Evolutionary conservation across 2,797 vertebrate genomes (phyloP).

Genomic region (Sebastes itinus): DNA sequence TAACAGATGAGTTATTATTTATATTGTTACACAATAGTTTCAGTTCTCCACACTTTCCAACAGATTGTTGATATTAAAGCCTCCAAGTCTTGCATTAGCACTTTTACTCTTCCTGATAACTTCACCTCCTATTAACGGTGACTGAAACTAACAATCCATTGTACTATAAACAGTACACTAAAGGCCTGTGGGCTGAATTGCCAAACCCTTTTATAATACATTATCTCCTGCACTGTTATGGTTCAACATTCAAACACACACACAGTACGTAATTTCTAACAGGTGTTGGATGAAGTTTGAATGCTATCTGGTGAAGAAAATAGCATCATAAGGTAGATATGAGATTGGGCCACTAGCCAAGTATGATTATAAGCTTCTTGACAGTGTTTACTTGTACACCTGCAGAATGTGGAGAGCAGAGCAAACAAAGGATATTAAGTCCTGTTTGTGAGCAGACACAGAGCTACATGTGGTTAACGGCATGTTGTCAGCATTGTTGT

Average conservation of each 20-base stretch:
- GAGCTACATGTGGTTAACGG: neutral
- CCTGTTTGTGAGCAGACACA: slow-evolving; percentile 30
- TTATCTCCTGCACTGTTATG: slow-evolving; percentile 20
- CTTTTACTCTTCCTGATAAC: slow-evolving; percentile 17
- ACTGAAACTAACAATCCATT: neutral
- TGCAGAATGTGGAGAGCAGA: slow-evolving; percentile 53
- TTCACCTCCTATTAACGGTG: neutral
- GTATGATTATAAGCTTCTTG: slow-evolving; percentile 29
- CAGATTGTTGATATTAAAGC: slow-evolving; percentile 3
- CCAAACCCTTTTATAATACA: slow-evolving; percentile 30
- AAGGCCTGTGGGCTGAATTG: slow-evolving; percentile 2
- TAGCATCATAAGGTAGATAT: slow-evolving; percentile 29
- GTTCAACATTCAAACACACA: slow-evolving; percentile 25
- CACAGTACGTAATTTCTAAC: slow-evolving; percentile 11
- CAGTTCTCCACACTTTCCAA: neutral
- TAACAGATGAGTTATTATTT: neutral
- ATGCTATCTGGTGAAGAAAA: slow-evolving; percentile 22
- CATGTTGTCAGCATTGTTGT: neutral
- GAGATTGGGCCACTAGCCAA: slow-evolving; percentile 43
- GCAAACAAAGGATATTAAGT: slow-evolving; percentile 55
- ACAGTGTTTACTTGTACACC: slow-evolving; percentile 40
- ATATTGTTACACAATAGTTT: neutral
- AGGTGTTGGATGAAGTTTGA: slow-evolving; percentile 58
- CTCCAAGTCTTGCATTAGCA: slow-evolving; percentile 23
- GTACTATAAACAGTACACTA: neutral